Conservation (phyloP, 2,888 invertebrate genomes). For the Pseudeuparius sepicola region DNA sequence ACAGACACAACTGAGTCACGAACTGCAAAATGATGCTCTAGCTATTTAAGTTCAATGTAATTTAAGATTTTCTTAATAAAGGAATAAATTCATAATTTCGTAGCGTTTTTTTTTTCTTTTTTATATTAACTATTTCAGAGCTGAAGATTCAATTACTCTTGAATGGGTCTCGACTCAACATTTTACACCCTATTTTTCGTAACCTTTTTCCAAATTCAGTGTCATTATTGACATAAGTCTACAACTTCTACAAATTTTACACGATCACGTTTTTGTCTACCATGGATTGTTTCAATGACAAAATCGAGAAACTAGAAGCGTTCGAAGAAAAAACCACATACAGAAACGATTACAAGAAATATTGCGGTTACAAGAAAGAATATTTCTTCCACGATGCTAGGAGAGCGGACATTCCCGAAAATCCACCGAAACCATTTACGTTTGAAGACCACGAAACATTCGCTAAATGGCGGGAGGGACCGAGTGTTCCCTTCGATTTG, state of each 20-base stretch:
- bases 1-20: conserved; percentile 84
- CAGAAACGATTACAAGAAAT: conserved; percentile 29
- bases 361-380: conserved; percentile 17
- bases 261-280: too few species aligned
- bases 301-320: conserved; percentile 26
- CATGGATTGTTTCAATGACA: conserved; percentile 26
- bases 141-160: too few species aligned
- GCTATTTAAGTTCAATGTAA: conserved; percentile 51
- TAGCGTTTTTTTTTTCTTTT: too few species aligned
- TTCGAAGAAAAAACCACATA: conserved; percentile 31
- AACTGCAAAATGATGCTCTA: conserved; percentile 74
- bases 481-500: conserved; percentile 33
- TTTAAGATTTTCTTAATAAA: too few species aligned
- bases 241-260: too few species aligned
- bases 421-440: conserved; percentile 19
- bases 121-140: too few species aligned
- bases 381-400: conserved; percentile 20
- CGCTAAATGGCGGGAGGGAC: conserved; percentile 24
- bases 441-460: conserved; percentile 32
- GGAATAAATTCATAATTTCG: too few species aligned
- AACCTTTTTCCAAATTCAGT: too few species aligned
- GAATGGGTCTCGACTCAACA: too few species aligned
- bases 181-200: too few species aligned
- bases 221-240: too few species aligned
- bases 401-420: conserved; percentile 20